Evolutionary conservation across 2,797 vertebrate species (phyloP).

Genomic region (Rhinoraja longicauda): DNA sequence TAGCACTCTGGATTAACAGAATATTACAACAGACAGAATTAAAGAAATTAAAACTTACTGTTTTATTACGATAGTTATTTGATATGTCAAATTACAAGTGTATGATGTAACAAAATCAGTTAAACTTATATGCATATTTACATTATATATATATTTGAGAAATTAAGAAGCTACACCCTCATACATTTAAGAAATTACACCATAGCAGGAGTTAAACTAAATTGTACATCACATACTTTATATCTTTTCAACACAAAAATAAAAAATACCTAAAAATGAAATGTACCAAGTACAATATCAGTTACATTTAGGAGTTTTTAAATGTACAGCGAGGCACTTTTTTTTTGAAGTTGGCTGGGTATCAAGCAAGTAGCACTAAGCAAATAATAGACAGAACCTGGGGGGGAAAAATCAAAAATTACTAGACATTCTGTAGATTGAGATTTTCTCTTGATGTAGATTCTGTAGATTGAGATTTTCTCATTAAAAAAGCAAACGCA

Average conservation of each 20-base stretch:
- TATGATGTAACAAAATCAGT: slow-evolving; percentile 86
- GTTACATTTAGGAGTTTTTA: slow-evolving; percentile 71
- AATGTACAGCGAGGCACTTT: slow-evolving; percentile 91
- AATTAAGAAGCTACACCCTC: slow-evolving; percentile 81
- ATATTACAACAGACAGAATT: slow-evolving; percentile 49
- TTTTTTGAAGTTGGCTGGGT: slow-evolving; percentile 71
- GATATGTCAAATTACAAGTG: slow-evolving; percentile 86
- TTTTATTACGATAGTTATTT: slow-evolving; percentile 87
- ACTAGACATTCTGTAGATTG: slow-evolving; percentile 72
- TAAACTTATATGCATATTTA: slow-evolving; percentile 93
- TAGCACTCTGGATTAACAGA: background rate
- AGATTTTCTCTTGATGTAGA: slow-evolving; percentile 63
- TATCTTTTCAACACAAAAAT: slow-evolving; percentile 61
- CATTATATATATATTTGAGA: slow-evolving; percentile 79
- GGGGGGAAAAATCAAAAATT: slow-evolving; percentile 59
- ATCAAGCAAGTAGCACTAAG: slow-evolving; percentile 73
- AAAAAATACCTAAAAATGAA: slow-evolving; percentile 66
- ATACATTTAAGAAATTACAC: slow-evolving; percentile 76
- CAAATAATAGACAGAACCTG: slow-evolving; percentile 53
- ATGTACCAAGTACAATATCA: slow-evolving; percentile 69
- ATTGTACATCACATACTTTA: slow-evolving; percentile 79
- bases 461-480: slow-evolving; percentile 68
- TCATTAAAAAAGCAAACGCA: slow-evolving; percentile 65
- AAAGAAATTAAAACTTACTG: slow-evolving; percentile 75
- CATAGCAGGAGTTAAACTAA: slow-evolving; percentile 81